These are phyloP conservation scores for Trialeurodes vaporariorum DNA, from an alignment of 1,140 invertebrate genomes.

Conservation along the genomic window DNA sequence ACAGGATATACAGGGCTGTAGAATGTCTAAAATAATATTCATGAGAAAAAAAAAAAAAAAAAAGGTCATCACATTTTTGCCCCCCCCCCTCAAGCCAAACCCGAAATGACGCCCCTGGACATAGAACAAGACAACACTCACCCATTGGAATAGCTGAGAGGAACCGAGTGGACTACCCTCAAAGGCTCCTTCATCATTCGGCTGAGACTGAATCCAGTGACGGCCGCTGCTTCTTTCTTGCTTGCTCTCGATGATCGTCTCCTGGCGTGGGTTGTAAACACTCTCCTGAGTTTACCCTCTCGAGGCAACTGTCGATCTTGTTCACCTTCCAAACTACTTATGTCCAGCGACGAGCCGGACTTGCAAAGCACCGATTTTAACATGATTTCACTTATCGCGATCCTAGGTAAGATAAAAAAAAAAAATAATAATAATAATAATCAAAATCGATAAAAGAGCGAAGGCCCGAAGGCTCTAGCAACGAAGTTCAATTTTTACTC, in stretches of 20 bases:
- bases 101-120: too few species aligned
- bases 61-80: too few species aligned
- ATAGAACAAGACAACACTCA: slow-evolving; percentile 25
- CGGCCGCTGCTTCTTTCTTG: slow-evolving; percentile 26
- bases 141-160: slow-evolving; percentile 34
- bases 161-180: slow-evolving; percentile 37
- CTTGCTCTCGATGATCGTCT: slow-evolving; percentile 20
- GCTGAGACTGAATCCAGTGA: slow-evolving; percentile 30
- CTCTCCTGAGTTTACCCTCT: slow-evolving; percentile 33
- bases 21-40: too few species aligned
- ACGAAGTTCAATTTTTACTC: too few species aligned
- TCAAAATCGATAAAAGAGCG: too few species aligned
- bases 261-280: slow-evolving; percentile 35
- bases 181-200: slow-evolving; percentile 38
- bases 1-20: too few species aligned
- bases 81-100: too few species aligned
- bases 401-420: too few species aligned
- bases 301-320: slow-evolving; percentile 16
- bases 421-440: too few species aligned
- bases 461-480: too few species aligned
- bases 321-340: slow-evolving; percentile 14
- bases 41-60: too few species aligned
- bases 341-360: slow-evolving; percentile 21
- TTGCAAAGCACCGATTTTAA: slow-evolving; percentile 20
- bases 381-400: too few species aligned